Conservation (phyloP, 2,797 vertebrate species). For the Artibeus lituratus region DNA sequence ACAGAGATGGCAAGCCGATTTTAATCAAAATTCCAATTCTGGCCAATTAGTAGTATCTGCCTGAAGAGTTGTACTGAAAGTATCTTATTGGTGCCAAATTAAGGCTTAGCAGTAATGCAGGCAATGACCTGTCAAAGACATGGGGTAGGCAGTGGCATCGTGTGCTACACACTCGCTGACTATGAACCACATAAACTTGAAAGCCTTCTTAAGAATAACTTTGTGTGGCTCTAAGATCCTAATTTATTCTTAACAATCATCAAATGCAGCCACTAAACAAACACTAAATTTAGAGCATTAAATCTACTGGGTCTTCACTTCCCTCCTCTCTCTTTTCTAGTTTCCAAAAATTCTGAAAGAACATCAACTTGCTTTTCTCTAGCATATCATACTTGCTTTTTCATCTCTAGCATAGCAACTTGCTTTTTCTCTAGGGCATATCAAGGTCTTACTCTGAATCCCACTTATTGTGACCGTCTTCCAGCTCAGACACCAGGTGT, state of each 20-base stretch:
- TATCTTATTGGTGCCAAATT: not conserved
- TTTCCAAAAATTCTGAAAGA: conserved; percentile 11
- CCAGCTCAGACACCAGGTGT: not conserved
- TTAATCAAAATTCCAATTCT: not conserved
- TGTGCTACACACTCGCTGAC: not conserved
- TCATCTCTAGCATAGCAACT: too few relatives aligned
- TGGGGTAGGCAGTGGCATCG: too few relatives aligned
- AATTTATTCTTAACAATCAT: not conserved
- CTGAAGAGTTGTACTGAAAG: not conserved
- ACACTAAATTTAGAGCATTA: not conserved
- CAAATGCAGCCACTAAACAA: not conserved
- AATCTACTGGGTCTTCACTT: not conserved
- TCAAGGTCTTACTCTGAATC: not conserved
- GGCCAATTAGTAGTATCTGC: not conserved
- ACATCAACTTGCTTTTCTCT: not conserved
- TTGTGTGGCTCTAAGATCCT: not conserved
- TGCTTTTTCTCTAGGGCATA: too few relatives aligned
- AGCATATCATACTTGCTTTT: not conserved
- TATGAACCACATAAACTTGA: not conserved
- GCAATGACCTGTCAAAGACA: not conserved
- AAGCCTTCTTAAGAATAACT: not conserved
- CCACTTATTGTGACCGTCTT: not conserved
- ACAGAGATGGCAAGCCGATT: not conserved
- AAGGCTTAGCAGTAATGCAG: not conserved
- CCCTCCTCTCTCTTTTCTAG: not conserved